Percentiles rank a stretch among this genome's conserved stretches.
phyloP scores from a whole-genome alignment of 23 tunicate species.

The Aplidium turbinatum region DNA sequence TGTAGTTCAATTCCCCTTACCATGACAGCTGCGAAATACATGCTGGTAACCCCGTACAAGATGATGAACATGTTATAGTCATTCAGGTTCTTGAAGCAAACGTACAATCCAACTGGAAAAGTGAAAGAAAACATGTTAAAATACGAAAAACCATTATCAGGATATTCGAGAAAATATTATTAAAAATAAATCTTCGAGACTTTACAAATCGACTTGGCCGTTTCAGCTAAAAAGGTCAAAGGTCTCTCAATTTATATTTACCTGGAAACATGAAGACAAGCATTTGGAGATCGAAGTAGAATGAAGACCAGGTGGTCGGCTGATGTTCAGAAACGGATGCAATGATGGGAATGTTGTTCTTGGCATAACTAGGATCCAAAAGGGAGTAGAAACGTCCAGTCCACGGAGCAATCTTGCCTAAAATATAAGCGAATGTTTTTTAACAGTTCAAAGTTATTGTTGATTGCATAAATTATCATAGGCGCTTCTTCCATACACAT shows the following conservation, averaged over 20 bases:
- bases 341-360: constrained; percentile 94
- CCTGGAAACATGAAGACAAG: constrained; percentile 82
- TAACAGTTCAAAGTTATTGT: too few species aligned
- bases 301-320: constrained; percentile 98
- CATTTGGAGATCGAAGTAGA: constrained; percentile 78
- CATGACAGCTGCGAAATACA: constrained; percentile 98
- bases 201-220: too few species aligned
- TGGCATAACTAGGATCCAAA: constrained; percentile 98
- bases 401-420: constrained; percentile 99
- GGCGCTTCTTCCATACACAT: too few species aligned
- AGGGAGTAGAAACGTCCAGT: constrained; percentile 99
- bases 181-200: too few species aligned
- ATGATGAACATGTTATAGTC: constrained; percentile 92
- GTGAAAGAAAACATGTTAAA: too few species aligned
- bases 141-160: too few species aligned
- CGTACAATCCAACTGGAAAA: constrained; percentile 84
- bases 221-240: too few species aligned
- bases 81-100: constrained; percentile 87
- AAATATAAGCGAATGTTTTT: background rate
- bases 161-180: too few species aligned
- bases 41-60: constrained; percentile 84
- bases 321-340: constrained; percentile 99
- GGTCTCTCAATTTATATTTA: too few species aligned
- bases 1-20: constrained; percentile 33
- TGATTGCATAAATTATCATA: too few species aligned